Evolutionary conservation across 2,797 vertebrate species (phyloP).

Genomic region (Melanotaenia boesemani): DNA sequence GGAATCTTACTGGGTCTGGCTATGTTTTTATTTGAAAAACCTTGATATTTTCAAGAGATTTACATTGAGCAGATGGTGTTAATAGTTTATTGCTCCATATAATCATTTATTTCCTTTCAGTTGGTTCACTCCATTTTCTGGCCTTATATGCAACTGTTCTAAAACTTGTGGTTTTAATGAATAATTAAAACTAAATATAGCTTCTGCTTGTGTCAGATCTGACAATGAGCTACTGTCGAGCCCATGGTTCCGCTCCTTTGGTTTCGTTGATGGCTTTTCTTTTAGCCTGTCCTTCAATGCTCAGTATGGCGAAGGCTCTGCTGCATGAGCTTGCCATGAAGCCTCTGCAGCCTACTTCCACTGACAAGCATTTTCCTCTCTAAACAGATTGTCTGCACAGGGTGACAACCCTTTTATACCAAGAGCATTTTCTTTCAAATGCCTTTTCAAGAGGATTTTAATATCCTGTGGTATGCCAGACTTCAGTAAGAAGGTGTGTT

Average conservation of each 20-base stretch:
- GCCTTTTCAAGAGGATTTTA: background rate
- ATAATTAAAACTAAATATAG: background rate
- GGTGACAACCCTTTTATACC: constrained; percentile 5
- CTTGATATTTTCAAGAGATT: constrained; percentile 39
- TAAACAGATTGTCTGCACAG: constrained; percentile 3
- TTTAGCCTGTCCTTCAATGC: constrained; percentile 4
- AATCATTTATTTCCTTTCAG: constrained; percentile 9
- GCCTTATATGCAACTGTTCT: constrained; percentile 14
- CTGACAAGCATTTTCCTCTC: background rate
- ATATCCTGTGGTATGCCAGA: too few relatives aligned
- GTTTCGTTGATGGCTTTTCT: constrained; percentile 5
- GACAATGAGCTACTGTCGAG: background rate
- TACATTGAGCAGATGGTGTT: constrained; percentile 17
- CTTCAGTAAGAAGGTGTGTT: constrained; percentile 3
- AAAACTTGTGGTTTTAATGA: constrained; percentile 17
- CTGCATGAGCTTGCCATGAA: constrained; percentile 2
- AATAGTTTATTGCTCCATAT: constrained; percentile 30
- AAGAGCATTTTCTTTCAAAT: background rate
- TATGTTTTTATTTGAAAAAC: constrained; percentile 18
- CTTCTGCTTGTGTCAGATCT: background rate
- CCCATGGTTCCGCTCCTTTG: constrained; percentile 6
- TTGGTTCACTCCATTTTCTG: constrained; percentile 9
- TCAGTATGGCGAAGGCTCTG: background rate
- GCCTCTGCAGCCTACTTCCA: constrained; percentile 11
- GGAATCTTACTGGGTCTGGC: constrained; percentile 28